These are phyloP conservation scores for Cranoglanis bouderius DNA, from an alignment of 2,113 vertebrate genomes.

Conservation along the genomic window DNA sequence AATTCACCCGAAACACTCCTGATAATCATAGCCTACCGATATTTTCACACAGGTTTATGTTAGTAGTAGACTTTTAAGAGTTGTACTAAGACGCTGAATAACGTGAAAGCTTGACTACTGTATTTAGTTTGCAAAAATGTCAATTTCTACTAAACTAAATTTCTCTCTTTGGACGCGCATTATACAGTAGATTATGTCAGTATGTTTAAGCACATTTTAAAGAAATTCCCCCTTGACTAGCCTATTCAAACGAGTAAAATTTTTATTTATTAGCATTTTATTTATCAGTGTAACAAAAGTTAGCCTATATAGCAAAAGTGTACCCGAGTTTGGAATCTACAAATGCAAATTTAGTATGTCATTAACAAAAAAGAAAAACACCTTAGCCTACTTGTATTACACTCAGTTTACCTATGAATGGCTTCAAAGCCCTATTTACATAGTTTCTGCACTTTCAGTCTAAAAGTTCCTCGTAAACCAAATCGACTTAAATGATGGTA, in stretches of 20 bases:
- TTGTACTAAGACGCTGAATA: not conserved
- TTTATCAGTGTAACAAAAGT: not conserved
- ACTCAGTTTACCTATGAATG: not conserved
- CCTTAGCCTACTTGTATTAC: not conserved
- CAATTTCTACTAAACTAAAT: not conserved
- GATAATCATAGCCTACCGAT: not conserved
- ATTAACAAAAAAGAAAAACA: not conserved
- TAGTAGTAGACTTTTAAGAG: not conserved
- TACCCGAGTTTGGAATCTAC: not conserved
- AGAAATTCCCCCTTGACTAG: not conserved
- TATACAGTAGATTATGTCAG: not conserved
- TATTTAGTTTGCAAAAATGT: not conserved
- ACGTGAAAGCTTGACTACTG: not conserved
- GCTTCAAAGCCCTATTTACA: not conserved
- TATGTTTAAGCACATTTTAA: not conserved
- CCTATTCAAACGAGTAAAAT: not conserved
- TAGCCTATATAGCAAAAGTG: not conserved
- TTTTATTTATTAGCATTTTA: not conserved
- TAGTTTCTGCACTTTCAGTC: slow-evolving; percentile 22
- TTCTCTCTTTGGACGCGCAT: not conserved
- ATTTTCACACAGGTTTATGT: not conserved
- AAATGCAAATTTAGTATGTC: not conserved
- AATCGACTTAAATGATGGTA: slow-evolving; percentile 65
- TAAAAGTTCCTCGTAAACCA: slow-evolving; percentile 63
- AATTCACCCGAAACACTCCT: not conserved